phyloP scores from a whole-genome alignment of 2,888 invertebrate species.

The Panorpa germanica region DNA sequence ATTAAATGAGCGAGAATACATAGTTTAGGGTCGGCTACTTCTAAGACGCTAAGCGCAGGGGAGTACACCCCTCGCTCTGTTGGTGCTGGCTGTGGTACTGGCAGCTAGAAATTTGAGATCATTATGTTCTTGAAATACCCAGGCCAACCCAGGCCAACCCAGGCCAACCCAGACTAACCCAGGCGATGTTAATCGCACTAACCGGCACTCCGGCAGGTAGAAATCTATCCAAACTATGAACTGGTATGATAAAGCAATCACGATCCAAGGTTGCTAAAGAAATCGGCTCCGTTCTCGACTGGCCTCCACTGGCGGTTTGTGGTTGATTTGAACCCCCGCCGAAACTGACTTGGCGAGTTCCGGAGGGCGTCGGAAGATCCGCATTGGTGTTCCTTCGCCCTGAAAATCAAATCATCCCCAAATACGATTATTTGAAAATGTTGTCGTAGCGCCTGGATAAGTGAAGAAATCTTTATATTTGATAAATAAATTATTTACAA shows the following conservation, averaged over 20 bases:
- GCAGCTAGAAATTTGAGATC: constrained; percentile 25
- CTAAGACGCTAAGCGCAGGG: constrained; percentile 50
- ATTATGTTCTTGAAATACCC: background rate
- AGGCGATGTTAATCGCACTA: constrained; percentile 13
- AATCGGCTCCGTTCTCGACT: constrained; percentile 39
- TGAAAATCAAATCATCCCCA: too few relatives aligned
- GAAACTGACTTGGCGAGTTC: constrained; percentile 21
- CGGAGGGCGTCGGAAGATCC: constrained; percentile 7
- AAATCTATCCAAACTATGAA: constrained; percentile 72
- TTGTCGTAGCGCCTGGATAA: too few relatives aligned
- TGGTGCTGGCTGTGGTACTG: constrained; percentile 42
- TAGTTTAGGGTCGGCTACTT: constrained; percentile 77
- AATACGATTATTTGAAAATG: too few relatives aligned
- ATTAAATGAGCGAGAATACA: constrained; percentile 77
- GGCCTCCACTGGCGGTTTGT: constrained; percentile 13
- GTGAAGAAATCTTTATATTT: too few relatives aligned
- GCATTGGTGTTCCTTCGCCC: constrained; percentile 6
- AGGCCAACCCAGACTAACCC: background rate
- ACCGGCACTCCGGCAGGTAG: constrained; percentile 81
- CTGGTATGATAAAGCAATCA: constrained; percentile 87
- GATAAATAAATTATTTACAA: too few relatives aligned
- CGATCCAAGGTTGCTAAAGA: constrained; percentile 67
- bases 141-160: background rate
- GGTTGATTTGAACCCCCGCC: constrained; percentile 16
- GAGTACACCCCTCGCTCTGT: constrained; percentile 25